Evolutionary conservation across 1,140 invertebrate species (phyloP), one percentile per base, ranked within the genome.

Genomic region (Gonatopus flavifemur): DNA sequence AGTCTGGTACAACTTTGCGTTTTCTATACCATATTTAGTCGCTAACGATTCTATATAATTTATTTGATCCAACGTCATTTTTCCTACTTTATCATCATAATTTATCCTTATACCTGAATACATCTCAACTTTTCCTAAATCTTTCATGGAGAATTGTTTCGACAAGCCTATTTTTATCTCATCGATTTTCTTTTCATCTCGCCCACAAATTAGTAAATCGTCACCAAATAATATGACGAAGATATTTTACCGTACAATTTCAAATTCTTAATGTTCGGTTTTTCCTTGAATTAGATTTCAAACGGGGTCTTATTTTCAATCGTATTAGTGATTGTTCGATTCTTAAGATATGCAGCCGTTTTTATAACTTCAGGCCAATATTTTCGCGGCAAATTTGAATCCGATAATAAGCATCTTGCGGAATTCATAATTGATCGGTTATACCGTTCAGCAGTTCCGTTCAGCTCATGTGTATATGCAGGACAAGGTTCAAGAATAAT

Each of bases 61-160:
- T 37, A 46, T 56, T 66, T 76, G 69, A 51, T 31, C 62, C 55
- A 72, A 31, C 20, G 59, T 63, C 49, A 69, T 59, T 57, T 45
- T 40, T 40, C 49, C 47, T 57, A 40, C 54, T 30, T 64, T 46
- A 51, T 60, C 43, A 58, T 39, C 62, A 57, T 68, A 64, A 47
- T 64, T 57, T 52, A 71, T 62, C 55, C 66, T 58, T 60, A 39
- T 44, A 61, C 63, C 53, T 40, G 35, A 25, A 22, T 40, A 39
- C 28, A 15, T 33, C 9, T 62, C 63, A 47, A 65, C 40, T 62
- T 69, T 57, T 47, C 66, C 64, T 9, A 42, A 12, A 42, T 42
- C 40, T 42, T 42, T 42, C 19, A 42, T 42, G 4, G n/a, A 8
- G 28, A 70, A 69, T 61, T 31, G 64, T 49, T 69, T 51, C 15